Base-by-base conservation (phyloP, 1,140 invertebrate species). In the Leguminivora glycinivorella region DNA sequence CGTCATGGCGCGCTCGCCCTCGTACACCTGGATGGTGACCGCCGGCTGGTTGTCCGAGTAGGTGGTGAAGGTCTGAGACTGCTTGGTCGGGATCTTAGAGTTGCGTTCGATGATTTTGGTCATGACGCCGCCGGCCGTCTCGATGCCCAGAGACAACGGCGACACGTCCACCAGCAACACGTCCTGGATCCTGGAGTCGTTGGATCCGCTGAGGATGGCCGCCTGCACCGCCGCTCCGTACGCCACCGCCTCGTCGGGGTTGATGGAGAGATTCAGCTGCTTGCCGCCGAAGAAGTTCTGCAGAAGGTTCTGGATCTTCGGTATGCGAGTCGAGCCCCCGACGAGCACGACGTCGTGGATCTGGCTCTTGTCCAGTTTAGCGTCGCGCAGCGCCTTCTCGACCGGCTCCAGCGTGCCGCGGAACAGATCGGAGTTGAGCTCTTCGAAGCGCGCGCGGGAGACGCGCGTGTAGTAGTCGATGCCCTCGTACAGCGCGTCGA, bases 361-460 rank as follows among this genome's bases (percentile, higher is more conserved):
- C 26, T 80, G 69, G 29, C 81, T 76, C 76, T 95, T 95, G 81
- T 94, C 93, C 72, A 95, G 67, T 81, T 95, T 94, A 63, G 94
- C 93, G 83, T 95, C 94, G 9, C 88, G 76, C 60, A 95, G 79
- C 22, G 94, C 90, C 78, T 92, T 90, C 73, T 94, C 93, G 6
- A 91, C 88, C 6, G 58, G 58, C 26, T 63, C 58, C 25, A 63
- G 58, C 25, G 58, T 63, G 25, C 58, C 58, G 26, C 0, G 95
- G 80, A 92, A 91, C 12, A 89, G 68, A 75, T 89, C 86, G 24
- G 80, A 74, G 71, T 78, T 80, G 7, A 92, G 75, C 67, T 97
- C 96, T 88, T 97, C 96, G 82, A 96, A 96, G 58, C 95, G 90
- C 3, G 96, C 96, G 56, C 96, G 90, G 7, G 83, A 77, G 25